Percentiles rank a stretch among this genome's conserved stretches.
Conservation (phyloP, 1,140 invertebrate species). For the Sycobia sp. region DNA sequence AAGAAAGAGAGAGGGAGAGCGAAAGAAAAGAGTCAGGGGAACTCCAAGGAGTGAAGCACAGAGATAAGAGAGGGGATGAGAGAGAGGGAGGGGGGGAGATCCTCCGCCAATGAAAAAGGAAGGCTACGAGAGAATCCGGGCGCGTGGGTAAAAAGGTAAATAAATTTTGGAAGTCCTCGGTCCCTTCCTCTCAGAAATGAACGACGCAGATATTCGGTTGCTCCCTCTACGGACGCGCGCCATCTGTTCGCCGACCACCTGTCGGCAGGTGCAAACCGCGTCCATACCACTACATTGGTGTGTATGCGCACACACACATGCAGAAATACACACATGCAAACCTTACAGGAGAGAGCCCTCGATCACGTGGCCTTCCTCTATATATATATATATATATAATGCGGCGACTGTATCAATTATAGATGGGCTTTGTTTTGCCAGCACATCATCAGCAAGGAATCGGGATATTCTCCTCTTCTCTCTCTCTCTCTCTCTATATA, state of each 20-base stretch:
- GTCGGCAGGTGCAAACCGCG: slow-evolving; percentile 52
- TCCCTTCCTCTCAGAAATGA: too few relatives aligned
- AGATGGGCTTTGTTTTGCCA: slow-evolving; percentile 43
- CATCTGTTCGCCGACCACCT: slow-evolving; percentile 52
- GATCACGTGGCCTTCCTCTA: neutral
- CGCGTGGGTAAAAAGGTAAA: slow-evolving; percentile 25
- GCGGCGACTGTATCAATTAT: slow-evolving; percentile 46
- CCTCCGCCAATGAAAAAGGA: neutral
- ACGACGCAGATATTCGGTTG: neutral
- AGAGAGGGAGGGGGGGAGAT: neutral
- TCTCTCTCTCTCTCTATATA: too few relatives aligned
- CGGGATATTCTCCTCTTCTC: too few relatives aligned
- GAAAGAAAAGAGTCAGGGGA: neutral
- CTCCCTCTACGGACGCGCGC: slow-evolving; percentile 21
- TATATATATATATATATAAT: too few relatives aligned
- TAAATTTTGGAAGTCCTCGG: slow-evolving; percentile 17
- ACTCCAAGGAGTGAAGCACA: too few relatives aligned
- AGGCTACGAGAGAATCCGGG: too few relatives aligned
- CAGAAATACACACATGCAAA: too few relatives aligned
- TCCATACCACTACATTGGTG: slow-evolving; percentile 13
- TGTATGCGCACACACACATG: neutral
- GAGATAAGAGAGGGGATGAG: neutral
- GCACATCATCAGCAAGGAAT: too few relatives aligned
- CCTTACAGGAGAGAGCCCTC: slow-evolving; percentile 20
- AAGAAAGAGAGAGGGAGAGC: neutral